Percentiles rank a stretch among this genome's conserved stretches.
phyloP scores from a whole-genome alignment of 2,113 vertebrate genomes.

The Coregonus clupeaformis region DNA sequence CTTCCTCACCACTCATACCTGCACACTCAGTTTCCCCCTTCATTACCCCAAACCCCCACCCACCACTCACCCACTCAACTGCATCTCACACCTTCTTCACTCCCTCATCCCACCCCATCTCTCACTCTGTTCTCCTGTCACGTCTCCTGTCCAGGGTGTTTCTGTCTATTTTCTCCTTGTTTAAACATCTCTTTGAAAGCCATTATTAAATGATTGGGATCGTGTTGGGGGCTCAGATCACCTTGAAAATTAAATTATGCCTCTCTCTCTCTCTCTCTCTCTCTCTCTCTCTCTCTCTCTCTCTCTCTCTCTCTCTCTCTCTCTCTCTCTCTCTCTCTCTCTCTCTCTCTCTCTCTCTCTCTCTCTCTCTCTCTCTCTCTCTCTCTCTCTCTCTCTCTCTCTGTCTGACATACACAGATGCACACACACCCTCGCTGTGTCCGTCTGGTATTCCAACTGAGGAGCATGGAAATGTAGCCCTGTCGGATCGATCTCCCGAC shows the following conservation, averaged over 20 bases:
- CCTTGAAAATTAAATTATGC: constrained; percentile 77
- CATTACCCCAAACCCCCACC: too few relatives aligned
- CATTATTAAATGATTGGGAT: constrained; percentile 68
- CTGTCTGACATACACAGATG: constrained; percentile 21
- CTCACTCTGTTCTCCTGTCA: neutral
- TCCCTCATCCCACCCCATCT: too few relatives aligned
- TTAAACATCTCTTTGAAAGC: constrained; percentile 67
- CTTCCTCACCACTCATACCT: too few relatives aligned
- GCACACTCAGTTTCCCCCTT: too few relatives aligned
- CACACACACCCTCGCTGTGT: constrained; percentile 1
- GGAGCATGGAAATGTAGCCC: constrained; percentile 66
- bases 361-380: neutral
- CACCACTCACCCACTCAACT: too few relatives aligned
- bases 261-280: constrained; percentile 11
- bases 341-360: too few relatives aligned
- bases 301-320: too few relatives aligned
- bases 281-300: too few relatives aligned
- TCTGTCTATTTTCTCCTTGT: constrained; percentile 49
- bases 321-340: too few relatives aligned
- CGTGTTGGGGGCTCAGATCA: constrained; percentile 55
- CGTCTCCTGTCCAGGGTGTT: constrained; percentile 18
- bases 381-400: constrained; percentile 33
- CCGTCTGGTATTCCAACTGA: constrained; percentile 29
- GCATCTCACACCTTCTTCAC: too few relatives aligned
- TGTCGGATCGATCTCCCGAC: constrained; percentile 69